phyloP scores from a whole-genome alignment of 1,140 invertebrate genomes.

The Lysiphlebus fabarum region DNA sequence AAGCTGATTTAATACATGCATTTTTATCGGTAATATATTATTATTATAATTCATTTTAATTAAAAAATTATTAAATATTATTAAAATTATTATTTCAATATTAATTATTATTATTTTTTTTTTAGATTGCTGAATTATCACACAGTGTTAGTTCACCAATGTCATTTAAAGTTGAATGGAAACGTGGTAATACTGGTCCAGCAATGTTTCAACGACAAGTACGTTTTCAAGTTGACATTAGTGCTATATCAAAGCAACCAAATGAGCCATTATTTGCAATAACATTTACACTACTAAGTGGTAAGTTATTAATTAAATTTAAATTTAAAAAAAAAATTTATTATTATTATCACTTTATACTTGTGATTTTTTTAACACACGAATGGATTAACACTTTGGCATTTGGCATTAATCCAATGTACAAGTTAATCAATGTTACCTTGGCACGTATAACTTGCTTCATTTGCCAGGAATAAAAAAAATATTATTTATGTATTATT shows the following conservation, averaged over 20 bases:
- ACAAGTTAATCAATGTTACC: constrained; percentile 40
- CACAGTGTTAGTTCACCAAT: constrained; percentile 98
- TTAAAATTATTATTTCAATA: background rate
- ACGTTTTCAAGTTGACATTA: constrained; percentile 79
- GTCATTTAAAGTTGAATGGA: constrained; percentile 97
- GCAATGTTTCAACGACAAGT: constrained; percentile 96
- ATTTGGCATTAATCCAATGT: constrained; percentile 41
- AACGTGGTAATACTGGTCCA: constrained; percentile 85
- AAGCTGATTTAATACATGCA: constrained; percentile 97
- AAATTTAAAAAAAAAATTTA: constrained; percentile 10
- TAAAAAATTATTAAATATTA: background rate
- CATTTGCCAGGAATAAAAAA: background rate
- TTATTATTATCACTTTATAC: background rate
- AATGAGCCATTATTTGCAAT: constrained; percentile 88
- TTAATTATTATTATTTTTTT: background rate
- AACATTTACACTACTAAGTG: constrained; percentile 92
- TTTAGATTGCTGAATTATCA: constrained; percentile 93
- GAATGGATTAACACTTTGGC: too few relatives aligned
- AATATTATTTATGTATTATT: too few relatives aligned
- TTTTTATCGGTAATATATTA: constrained; percentile 92
- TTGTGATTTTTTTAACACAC: constrained; percentile 24
- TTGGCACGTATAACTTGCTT: constrained; percentile 30
- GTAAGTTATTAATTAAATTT: constrained; percentile 57
- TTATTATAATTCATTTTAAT: background rate
- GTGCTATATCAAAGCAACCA: constrained; percentile 64